phyloP scores from a whole-genome alignment of 2,113 vertebrate genomes.

The Nycticorax nycticorax region DNA sequence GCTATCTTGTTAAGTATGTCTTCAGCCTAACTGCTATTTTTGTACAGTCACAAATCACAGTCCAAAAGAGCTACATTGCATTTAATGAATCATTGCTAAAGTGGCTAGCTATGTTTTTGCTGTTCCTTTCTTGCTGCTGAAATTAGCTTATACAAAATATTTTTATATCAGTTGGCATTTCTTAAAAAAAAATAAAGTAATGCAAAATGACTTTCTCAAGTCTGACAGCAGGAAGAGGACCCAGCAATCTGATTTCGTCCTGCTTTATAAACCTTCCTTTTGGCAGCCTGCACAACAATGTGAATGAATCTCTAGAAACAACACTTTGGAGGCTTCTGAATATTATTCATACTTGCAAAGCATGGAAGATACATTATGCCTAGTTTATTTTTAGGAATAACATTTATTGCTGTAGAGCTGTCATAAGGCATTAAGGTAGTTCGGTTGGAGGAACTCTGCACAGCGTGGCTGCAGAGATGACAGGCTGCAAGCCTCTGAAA shows the following conservation, averaged over 20 bases:
- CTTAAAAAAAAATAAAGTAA: background rate
- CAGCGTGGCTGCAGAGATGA: conserved; percentile 10
- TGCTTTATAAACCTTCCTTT: background rate
- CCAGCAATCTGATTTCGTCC: background rate
- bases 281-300: background rate
- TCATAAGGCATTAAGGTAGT: conserved; percentile 51
- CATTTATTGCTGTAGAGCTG: conserved; percentile 33
- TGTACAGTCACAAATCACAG: background rate
- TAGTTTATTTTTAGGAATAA: conserved; percentile 68
- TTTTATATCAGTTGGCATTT: background rate
- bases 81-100: conserved; percentile 29
- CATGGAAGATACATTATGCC: conserved; percentile 58
- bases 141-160: background rate
- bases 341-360: conserved; percentile 45
- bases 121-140: background rate
- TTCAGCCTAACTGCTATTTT: conserved; percentile 15
- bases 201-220: background rate
- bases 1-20: background rate
- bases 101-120: background rate
- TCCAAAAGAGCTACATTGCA: background rate
- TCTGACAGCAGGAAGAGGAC: background rate
- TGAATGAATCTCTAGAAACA: conserved; percentile 46
- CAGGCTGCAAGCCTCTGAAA: conserved; percentile 5
- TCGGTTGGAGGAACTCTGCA: background rate
- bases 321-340: conserved; percentile 18